phyloP scores from a whole-genome alignment of 2,113 vertebrate genomes.

The Stegastes partitus region DNA sequence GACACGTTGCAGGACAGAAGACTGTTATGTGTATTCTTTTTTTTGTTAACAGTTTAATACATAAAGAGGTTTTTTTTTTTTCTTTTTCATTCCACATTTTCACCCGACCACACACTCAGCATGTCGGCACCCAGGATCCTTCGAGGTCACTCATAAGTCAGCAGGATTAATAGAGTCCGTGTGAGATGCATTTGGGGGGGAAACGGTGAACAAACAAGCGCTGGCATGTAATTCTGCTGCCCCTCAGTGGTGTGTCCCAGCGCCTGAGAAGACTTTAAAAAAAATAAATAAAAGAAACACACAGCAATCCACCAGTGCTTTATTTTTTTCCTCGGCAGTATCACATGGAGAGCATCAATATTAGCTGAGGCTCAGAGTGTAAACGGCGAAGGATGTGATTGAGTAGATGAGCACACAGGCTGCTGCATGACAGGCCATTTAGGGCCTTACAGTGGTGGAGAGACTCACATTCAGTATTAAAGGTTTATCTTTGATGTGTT shows the following conservation, averaged over 20 bases:
- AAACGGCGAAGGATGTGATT: slow-evolving; percentile 48
- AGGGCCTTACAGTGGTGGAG: neutral
- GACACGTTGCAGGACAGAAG: neutral
- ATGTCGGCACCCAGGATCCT: slow-evolving; percentile 28
- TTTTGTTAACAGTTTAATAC: neutral
- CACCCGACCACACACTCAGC: slow-evolving; percentile 22
- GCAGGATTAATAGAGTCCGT: slow-evolving; percentile 64
- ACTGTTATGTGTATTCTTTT: neutral
- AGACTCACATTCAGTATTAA: neutral
- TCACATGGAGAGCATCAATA: slow-evolving; percentile 61
- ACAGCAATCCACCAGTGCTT: slow-evolving; percentile 2
- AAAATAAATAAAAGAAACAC: too few species aligned
- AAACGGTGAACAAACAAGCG: slow-evolving; percentile 19
- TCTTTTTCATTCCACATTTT: slow-evolving; percentile 21
- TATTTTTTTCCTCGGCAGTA: slow-evolving; percentile 43
- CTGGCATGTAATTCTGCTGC: slow-evolving; percentile 73
- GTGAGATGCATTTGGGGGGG: slow-evolving; percentile 32
- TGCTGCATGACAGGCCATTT: slow-evolving; percentile 40
- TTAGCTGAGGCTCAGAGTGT: slow-evolving; percentile 58
- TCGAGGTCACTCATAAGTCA: slow-evolving; percentile 66
- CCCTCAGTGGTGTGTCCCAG: slow-evolving; percentile 70
- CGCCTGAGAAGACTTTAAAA: neutral
- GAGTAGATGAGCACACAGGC: slow-evolving; percentile 60
- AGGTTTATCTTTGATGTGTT: slow-evolving; percentile 14
- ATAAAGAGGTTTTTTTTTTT: slow-evolving; percentile 8